These are phyloP conservation scores for Barnardius zonarius DNA, from an alignment of 2,113 vertebrate species.

Conservation along the genomic window DNA sequence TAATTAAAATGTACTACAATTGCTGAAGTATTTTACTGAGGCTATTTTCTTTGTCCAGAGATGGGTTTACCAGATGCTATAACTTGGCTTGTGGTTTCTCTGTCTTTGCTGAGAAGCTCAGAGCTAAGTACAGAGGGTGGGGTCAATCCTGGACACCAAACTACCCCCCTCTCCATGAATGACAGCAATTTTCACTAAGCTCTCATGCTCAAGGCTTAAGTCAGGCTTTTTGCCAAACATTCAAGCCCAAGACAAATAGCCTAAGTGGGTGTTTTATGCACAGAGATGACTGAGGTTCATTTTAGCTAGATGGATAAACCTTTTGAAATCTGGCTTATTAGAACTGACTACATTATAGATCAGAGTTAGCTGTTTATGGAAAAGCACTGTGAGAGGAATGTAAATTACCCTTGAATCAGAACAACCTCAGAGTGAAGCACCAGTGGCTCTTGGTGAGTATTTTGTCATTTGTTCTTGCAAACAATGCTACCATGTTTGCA, in stretches of 20 bases:
- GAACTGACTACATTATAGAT: conserved; percentile 52
- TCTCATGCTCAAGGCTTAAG: conserved; percentile 73
- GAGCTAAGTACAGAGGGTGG: conserved; percentile 71
- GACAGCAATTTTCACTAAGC: conserved; percentile 71
- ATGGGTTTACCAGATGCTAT: conserved; percentile 83
- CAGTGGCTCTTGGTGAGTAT: neutral
- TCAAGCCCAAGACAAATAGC: conserved; percentile 75
- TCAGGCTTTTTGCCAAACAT: conserved; percentile 72
- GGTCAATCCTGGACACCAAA: conserved; percentile 73
- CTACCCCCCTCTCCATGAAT: conserved; percentile 5
- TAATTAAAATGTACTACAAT: conserved; percentile 80
- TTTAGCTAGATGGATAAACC: conserved; percentile 65
- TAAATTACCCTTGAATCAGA: neutral
- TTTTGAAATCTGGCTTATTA: conserved; percentile 68
- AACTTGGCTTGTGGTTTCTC: conserved; percentile 84
- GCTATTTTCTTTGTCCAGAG: conserved; percentile 74
- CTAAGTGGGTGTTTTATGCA: conserved; percentile 73
- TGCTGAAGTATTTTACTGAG: conserved; percentile 83
- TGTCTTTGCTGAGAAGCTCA: conserved; percentile 76
- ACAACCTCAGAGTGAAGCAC: neutral
- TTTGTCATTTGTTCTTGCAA: neutral
- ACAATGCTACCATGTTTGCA: neutral
- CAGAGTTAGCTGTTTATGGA: conserved; percentile 48
- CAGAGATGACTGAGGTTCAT: conserved; percentile 71
- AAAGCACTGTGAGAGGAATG: conserved; percentile 21